phyloP scores from a whole-genome alignment of 2,888 invertebrate genomes.

The Drosophila antonietae region DNA sequence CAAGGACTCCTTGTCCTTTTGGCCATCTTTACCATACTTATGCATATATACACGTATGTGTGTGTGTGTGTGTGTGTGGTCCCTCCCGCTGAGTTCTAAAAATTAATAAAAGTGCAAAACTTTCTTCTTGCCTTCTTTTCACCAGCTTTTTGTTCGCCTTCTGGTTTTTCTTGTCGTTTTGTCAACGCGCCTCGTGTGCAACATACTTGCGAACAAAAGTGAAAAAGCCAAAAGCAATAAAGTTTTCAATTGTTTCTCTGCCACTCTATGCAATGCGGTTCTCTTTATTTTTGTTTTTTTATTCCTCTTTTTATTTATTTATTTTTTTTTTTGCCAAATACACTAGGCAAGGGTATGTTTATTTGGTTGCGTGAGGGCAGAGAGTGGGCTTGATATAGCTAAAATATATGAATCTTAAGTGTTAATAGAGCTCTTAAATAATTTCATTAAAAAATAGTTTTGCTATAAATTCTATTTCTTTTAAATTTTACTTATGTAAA shows the following conservation, averaged over 20 bases:
- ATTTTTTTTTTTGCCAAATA: background rate
- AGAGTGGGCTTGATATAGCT: too few relatives aligned
- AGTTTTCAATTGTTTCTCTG: constrained; percentile 77
- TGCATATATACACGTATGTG: constrained; percentile 4
- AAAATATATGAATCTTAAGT: too few relatives aligned
- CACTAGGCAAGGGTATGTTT: background rate
- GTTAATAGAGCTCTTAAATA: too few relatives aligned
- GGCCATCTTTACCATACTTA: constrained; percentile 48
- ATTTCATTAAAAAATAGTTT: too few relatives aligned
- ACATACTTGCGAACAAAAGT: constrained; percentile 79
- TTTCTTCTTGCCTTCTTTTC: constrained; percentile 42
- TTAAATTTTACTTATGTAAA: too few relatives aligned
- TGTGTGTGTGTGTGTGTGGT: background rate
- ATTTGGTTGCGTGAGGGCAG: background rate
- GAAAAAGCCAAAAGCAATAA: constrained; percentile 79
- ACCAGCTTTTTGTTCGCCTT: constrained; percentile 11
- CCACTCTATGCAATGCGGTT: constrained; percentile 66
- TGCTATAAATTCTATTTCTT: too few relatives aligned
- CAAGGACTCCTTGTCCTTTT: constrained; percentile 31
- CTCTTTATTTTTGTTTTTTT: background rate
- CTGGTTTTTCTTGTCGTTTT: constrained; percentile 55
- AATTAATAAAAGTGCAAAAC: constrained; percentile 75
- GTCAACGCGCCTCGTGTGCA: constrained; percentile 74
- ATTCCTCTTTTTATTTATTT: background rate
- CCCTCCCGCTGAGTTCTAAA: constrained; percentile 60